Base-by-base conservation (phyloP, 2,888 invertebrate species). In the Mimas tiliae region DNA sequence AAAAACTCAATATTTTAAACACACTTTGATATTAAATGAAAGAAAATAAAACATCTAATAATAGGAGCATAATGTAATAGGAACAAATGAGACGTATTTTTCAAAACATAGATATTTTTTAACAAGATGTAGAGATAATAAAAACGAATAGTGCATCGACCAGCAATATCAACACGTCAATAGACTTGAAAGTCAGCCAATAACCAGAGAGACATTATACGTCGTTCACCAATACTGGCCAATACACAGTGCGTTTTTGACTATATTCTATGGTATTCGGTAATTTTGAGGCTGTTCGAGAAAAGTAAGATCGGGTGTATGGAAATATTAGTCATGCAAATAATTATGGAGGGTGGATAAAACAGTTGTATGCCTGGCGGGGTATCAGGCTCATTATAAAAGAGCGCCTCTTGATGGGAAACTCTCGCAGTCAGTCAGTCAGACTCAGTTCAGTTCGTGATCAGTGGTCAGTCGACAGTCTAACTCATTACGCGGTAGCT, bases 131-230 rank as follows among this genome's bases (percentile, higher is more conserved):
- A 42, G 33, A 51, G 52, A 53, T 53, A 27, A 64, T 64, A 53
- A 64, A 38, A 53, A 11, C 16, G 47, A 45, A n/a, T 64, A 33
- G 53, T 64, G 53, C 53, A 53, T 64, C 42, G 53, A 33, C 64
- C 33, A 53, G 52, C 45, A 33, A 16, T 9, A 47, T 55, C 12
- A 55, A 33, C 55, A 48, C 48, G 47, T 50, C 53, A 63, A 64
- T 65, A 53, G 38, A 19, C 21, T 66, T 66, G 66, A 63, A 33
- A 53, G 16, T 47, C 53, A 27, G 66, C 66, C 55, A 66, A 53
- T 55, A 63, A 47, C 6, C 11, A 38, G 47, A 47, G 42, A 64
- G 45, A 16, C 27, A 42, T 9, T 21, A 45, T 45, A 27, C 11
- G 11, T n/a, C 16, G 34, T 55, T 16, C 55, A 48, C 8, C n/a